These are phyloP conservation scores for Drosophila mayri DNA, from an alignment of 1,140 invertebrate genomes.

Conservation along the genomic window DNA sequence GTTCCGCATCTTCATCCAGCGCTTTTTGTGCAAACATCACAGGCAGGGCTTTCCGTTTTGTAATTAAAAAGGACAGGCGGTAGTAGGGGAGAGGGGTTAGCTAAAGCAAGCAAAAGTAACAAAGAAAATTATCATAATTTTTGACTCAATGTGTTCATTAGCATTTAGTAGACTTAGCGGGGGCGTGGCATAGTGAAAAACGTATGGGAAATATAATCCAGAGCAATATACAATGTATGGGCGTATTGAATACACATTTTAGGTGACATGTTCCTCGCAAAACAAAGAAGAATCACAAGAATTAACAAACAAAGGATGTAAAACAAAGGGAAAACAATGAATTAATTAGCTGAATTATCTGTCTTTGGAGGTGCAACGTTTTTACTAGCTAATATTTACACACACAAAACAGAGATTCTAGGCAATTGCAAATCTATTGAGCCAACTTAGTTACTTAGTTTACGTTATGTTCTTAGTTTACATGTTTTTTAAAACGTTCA, in stretches of 20 bases:
- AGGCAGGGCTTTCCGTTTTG: constrained; percentile 31
- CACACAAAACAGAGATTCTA: constrained; percentile 41
- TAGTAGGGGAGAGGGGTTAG: constrained; percentile 31
- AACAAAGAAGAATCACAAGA: constrained; percentile 30
- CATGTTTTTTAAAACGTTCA: constrained; percentile 33
- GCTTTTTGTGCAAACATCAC: constrained; percentile 43
- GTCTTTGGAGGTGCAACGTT: constrained; percentile 37
- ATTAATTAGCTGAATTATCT: constrained; percentile 69
- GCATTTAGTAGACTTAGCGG: constrained; percentile 73
- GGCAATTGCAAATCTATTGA: constrained; percentile 55
- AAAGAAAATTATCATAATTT: constrained; percentile 70
- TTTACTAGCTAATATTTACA: constrained; percentile 49
- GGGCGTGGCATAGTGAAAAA: constrained; percentile 44
- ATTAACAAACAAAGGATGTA: constrained; percentile 12
- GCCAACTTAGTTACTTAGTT: constrained; percentile 65
- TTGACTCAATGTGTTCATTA: constrained; percentile 83
- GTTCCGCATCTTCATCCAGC: constrained; percentile 2
- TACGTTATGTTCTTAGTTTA: constrained; percentile 36
- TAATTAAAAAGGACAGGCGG: constrained; percentile 37
- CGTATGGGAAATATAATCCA: constrained; percentile 56
- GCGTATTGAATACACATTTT: constrained; percentile 82
- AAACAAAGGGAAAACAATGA: constrained; percentile 29
- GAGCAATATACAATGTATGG: constrained; percentile 82
- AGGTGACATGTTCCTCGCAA: constrained; percentile 82
- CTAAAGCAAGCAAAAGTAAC: constrained; percentile 35